Percentiles rank a stretch among this genome's conserved stretches.
These are phyloP conservation scores for Charadrius vociferus DNA, from an alignment of 2,113 vertebrate species.

Conservation along the genomic window DNA sequence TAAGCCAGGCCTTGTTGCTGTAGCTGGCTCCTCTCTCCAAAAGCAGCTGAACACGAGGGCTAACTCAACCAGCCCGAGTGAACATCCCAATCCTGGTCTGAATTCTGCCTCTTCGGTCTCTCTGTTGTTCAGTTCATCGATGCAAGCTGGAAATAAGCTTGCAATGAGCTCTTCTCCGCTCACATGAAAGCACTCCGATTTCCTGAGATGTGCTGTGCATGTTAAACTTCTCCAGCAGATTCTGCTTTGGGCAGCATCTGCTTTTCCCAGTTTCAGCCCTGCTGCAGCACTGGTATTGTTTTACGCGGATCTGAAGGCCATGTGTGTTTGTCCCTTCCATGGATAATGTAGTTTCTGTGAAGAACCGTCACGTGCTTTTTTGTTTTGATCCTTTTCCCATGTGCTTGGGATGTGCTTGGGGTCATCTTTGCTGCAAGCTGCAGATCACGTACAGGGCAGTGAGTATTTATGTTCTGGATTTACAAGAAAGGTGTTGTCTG, in stretches of 20 bases:
- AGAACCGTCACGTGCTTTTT: constrained; percentile 2
- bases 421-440: constrained; percentile 42
- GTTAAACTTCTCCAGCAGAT: neutral
- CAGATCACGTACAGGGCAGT: constrained; percentile 7
- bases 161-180: neutral
- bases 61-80: neutral
- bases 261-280: constrained; percentile 23
- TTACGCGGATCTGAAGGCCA: constrained; percentile 40
- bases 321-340: constrained; percentile 47
- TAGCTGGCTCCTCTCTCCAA: neutral
- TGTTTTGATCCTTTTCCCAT: constrained; percentile 64
- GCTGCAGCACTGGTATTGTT: constrained; percentile 59
- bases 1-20: neutral
- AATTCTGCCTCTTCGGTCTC: neutral
- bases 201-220: neutral
- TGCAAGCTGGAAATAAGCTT: neutral
- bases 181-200: neutral
- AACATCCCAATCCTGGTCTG: neutral
- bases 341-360: constrained; percentile 13
- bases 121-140: neutral
- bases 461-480: neutral
- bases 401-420: constrained; percentile 29
- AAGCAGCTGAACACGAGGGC: neutral
- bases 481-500: neutral
- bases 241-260: constrained; percentile 42